These are phyloP conservation scores for Hippocampus mohnikei DNA, from an alignment of 2,113 vertebrate genomes.

Conservation along the genomic window DNA sequence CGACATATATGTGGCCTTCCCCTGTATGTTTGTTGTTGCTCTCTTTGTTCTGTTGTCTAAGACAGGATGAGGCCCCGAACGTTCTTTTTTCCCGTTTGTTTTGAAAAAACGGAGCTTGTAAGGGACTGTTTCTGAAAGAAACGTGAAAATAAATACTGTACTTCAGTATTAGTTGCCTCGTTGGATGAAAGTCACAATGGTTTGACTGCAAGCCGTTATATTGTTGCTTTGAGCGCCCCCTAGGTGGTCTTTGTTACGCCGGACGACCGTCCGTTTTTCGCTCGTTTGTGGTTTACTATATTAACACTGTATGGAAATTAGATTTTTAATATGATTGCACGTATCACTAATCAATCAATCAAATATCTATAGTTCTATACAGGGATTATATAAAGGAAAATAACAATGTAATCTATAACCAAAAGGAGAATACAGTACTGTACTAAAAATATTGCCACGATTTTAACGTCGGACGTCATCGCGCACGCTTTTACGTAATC, in stretches of 20 bases:
- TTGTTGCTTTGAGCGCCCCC: not conserved
- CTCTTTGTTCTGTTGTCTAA: constrained; percentile 47
- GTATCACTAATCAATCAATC: not conserved
- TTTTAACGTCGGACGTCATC: not conserved
- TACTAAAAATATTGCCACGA: not conserved
- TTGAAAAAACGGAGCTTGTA: not conserved
- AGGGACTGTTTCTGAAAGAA: not conserved
- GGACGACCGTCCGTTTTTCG: not conserved
- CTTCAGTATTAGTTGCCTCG: not conserved
- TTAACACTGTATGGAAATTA: not conserved
- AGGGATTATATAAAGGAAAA: not conserved
- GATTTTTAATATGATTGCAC: not conserved
- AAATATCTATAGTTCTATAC: not conserved
- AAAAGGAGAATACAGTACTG: too few species aligned
- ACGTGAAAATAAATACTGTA: not conserved
- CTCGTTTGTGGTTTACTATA: not conserved
- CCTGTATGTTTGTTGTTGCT: constrained; percentile 11
- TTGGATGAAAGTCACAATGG: not conserved
- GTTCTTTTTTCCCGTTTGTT: not conserved
- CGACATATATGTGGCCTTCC: constrained; percentile 12
- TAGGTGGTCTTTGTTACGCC: too few species aligned
- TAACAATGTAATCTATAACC: too few species aligned
- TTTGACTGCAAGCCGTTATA: not conserved
- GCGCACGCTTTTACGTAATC: constrained; percentile 26
- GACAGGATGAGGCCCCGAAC: not conserved